These are phyloP conservation scores for Brachionus angularis DNA, from an alignment of 1,140 invertebrate species.

Conservation along the genomic window DNA sequence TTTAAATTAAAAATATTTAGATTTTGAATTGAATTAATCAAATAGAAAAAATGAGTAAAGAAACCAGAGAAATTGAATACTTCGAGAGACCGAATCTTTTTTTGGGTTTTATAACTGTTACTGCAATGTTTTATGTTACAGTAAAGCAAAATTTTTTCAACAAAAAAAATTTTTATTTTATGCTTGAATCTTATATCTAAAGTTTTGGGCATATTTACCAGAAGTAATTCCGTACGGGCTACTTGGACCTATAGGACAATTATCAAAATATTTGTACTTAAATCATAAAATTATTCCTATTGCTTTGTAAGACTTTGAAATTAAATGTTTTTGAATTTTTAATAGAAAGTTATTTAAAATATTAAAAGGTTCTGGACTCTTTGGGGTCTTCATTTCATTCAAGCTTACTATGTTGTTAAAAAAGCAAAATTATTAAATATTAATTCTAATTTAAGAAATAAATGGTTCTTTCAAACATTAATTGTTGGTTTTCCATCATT, in stretches of 20 bases:
- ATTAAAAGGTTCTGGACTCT: slow-evolving; percentile 23
- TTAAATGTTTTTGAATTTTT: neutral
- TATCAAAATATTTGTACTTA: slow-evolving; percentile 5
- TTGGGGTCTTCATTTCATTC: slow-evolving; percentile 17
- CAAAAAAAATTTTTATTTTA: slow-evolving; percentile 10
- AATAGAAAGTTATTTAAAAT: slow-evolving; percentile 1
- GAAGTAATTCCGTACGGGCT: slow-evolving; percentile 26
- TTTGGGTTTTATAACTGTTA: slow-evolving; percentile 2
- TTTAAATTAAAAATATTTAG: slow-evolving; percentile 3
- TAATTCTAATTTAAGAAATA: slow-evolving; percentile 6
- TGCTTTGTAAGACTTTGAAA: slow-evolving; percentile 10
- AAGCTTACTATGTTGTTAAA: slow-evolving; percentile 33
- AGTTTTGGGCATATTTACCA: slow-evolving; percentile 37
- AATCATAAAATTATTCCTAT: slow-evolving; percentile 39
- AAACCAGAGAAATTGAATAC: slow-evolving; percentile 16
- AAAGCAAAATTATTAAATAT: slow-evolving; percentile 7
- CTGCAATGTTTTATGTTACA: neutral
- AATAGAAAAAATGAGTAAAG: neutral
- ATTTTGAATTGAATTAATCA: neutral
- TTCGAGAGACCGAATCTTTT: slow-evolving; percentile 17
- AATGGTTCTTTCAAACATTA: slow-evolving; percentile 29
- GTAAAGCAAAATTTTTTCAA: neutral
- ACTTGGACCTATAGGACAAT: slow-evolving; percentile 22
- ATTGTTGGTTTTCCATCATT: slow-evolving; percentile 41
- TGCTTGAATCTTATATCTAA: too few relatives aligned